These are phyloP conservation scores for Pseudorhombus dupliciocellatus DNA, from an alignment of 2,113 vertebrate genomes.

Conservation along the genomic window DNA sequence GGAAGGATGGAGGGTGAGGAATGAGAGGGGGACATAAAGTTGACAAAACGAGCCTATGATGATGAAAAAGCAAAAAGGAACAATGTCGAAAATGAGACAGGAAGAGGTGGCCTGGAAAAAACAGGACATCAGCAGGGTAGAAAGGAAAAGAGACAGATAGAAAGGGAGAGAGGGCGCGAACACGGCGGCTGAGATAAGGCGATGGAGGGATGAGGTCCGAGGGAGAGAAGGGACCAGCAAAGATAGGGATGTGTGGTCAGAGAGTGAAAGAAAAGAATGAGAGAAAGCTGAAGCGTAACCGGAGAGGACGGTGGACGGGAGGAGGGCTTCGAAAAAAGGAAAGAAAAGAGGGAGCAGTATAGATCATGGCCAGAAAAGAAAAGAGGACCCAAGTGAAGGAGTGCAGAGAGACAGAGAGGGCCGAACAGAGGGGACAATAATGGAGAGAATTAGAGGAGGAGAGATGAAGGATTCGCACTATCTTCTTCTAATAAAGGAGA, in stretches of 20 bases:
- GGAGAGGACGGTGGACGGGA: constrained; percentile 35
- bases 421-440: constrained; percentile 65
- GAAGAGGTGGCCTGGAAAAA: constrained; percentile 53
- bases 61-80: constrained; percentile 70
- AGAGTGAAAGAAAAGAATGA: constrained; percentile 41
- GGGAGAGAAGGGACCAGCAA: constrained; percentile 41
- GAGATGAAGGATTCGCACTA: constrained; percentile 82
- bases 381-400: constrained; percentile 54
- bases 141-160: constrained; percentile 34
- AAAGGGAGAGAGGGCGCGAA: constrained; percentile 38
- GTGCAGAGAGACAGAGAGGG: constrained; percentile 48
- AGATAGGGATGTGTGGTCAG: constrained; percentile 47
- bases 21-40: constrained; percentile 61
- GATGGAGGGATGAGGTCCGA: constrained; percentile 62
- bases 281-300: constrained; percentile 40
- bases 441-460: constrained; percentile 73
- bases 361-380: constrained; percentile 48
- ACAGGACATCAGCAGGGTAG: constrained; percentile 10
- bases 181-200: constrained; percentile 44
- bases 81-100: constrained; percentile 62
- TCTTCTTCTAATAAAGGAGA: constrained; percentile 82
- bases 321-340: constrained; percentile 2
- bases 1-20: constrained; percentile 61
- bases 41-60: constrained; percentile 74
- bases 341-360: constrained; percentile 33